phyloP scores from a whole-genome alignment of 2,888 invertebrate genomes.

The Noctua janthe region DNA sequence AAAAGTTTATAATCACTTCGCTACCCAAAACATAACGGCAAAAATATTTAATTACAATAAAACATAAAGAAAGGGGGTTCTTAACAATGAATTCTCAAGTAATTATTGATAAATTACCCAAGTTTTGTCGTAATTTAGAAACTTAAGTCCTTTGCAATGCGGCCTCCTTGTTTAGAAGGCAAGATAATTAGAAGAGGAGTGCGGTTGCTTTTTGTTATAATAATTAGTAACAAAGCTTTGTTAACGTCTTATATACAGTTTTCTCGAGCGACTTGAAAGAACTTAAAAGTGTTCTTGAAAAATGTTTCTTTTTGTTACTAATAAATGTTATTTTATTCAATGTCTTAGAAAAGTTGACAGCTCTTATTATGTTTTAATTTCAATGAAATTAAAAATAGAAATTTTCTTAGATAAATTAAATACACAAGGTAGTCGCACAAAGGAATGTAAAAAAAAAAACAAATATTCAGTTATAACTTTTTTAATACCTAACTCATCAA shows the following conservation, averaged over 20 bases:
- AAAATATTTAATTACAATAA: slow-evolving; percentile 66
- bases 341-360: background rate
- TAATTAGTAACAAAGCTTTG: slow-evolving; percentile 54
- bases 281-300: background rate
- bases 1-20: slow-evolving; percentile 47
- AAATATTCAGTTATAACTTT: background rate
- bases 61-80: slow-evolving; percentile 59
- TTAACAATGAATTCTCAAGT: slow-evolving; percentile 62
- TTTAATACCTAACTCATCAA: background rate
- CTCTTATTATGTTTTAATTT: background rate
- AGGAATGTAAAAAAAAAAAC: background rate
- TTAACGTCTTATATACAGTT: slow-evolving; percentile 28
- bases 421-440: background rate
- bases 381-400: no score
- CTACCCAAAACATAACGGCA: slow-evolving; percentile 45
- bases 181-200: slow-evolving; percentile 60
- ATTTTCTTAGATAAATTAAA: background rate
- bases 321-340: background rate
- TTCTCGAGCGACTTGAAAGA: background rate
- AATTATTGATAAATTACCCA: slow-evolving; percentile 70
- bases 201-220: slow-evolving; percentile 57
- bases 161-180: slow-evolving; percentile 39
- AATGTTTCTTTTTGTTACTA: no score
- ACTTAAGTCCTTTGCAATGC: slow-evolving; percentile 62
- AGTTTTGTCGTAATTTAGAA: slow-evolving; percentile 66